Evolutionary conservation across 2,113 vertebrate genomes (phyloP).

Genomic region (Chloropsis hardwickii): DNA sequence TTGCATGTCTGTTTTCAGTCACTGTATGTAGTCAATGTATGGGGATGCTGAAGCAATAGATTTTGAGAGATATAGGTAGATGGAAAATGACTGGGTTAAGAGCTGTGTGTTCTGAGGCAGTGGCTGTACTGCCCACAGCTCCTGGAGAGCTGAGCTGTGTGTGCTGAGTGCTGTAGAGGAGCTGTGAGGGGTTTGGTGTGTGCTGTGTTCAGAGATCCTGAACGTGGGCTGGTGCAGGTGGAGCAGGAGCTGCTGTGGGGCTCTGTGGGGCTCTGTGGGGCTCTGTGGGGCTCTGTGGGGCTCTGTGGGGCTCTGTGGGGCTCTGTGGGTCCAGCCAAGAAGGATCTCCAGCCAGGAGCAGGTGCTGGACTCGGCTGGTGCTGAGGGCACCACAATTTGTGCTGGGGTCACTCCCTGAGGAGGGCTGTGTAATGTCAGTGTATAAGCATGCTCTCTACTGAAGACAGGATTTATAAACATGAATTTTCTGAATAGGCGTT

Average conservation of each 20-base stretch:
- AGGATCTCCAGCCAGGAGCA: background rate
- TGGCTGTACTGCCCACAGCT: background rate
- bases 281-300: background rate
- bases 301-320: background rate
- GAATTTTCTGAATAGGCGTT: background rate
- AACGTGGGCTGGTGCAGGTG: fast-evolving
- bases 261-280: background rate
- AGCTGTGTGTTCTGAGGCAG: background rate
- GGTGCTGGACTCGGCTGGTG: background rate
- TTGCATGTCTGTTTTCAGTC: background rate
- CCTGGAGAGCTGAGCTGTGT: background rate
- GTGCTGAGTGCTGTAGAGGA: background rate
- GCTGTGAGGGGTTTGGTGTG: background rate
- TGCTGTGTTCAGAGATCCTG: background rate
- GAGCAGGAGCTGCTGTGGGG: background rate
- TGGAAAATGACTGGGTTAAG: background rate
- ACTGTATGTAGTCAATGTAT: background rate
- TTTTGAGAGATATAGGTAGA: fast-evolving
- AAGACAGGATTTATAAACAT: background rate
- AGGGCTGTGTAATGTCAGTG: background rate
- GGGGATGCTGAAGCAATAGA: background rate
- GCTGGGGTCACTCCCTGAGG: background rate
- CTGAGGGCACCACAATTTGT: fast-evolving
- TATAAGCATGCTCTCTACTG: background rate
- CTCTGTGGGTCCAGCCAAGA: background rate